These are phyloP conservation scores for Caradrina clavipalpis DNA, from an alignment of 2,888 invertebrate genomes.

Conservation along the genomic window DNA sequence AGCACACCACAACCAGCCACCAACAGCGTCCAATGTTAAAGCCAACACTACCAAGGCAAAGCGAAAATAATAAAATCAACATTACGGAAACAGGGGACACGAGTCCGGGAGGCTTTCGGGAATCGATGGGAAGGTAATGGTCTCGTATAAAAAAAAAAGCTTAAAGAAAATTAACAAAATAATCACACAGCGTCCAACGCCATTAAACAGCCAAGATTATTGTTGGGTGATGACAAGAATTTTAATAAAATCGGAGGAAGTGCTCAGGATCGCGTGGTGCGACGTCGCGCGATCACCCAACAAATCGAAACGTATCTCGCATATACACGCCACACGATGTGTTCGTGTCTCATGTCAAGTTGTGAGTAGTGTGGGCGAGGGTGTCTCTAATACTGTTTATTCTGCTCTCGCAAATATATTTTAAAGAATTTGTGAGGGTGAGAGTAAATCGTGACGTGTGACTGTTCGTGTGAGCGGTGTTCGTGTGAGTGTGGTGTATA, in stretches of 20 bases:
- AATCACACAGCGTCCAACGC: conserved; percentile 89
- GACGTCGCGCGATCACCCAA: conserved; percentile 86
- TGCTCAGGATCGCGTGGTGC: conserved; percentile 80
- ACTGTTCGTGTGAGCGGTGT: no score
- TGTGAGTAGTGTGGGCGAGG: neutral
- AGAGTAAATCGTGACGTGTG: neutral
- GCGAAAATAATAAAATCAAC: conserved; percentile 88
- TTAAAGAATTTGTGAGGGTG: neutral
- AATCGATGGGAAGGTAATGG: conserved; percentile 70
- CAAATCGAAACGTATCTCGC: conserved; percentile 84
- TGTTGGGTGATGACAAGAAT: conserved; percentile 86
- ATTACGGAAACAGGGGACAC: conserved; percentile 89
- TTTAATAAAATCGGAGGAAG: conserved; percentile 70
- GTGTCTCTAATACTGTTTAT: neutral
- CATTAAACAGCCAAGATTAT: conserved; percentile 85
- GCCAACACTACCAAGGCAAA: conserved; percentile 90
- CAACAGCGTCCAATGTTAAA: conserved; percentile 86
- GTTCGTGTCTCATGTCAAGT: conserved; percentile 1
- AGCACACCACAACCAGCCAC: conserved; percentile 89
- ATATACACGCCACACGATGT: conserved; percentile 76
- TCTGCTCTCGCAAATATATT: neutral
- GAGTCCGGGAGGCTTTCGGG: conserved; percentile 88
- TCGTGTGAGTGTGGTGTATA: conserved; percentile 56
- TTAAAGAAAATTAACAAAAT: conserved; percentile 82
- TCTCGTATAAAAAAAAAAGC: conserved; percentile 80